A percentile compares a stretch with the other conserved stretches of the same genome.
These are phyloP conservation scores for Mechanitis mazaeus DNA, from an alignment of 2,888 invertebrate species.

Conservation along the genomic window DNA sequence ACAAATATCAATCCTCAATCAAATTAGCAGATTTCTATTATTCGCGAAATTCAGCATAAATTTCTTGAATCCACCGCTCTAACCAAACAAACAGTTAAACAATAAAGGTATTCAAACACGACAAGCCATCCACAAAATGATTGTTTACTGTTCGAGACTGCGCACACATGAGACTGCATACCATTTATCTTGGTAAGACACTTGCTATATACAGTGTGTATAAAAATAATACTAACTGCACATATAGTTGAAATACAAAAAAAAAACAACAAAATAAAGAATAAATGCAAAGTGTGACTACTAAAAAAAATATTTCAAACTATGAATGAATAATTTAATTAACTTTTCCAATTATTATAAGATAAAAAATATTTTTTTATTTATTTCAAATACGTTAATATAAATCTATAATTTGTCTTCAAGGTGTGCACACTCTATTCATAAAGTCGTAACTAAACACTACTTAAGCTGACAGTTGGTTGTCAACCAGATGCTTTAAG, in stretches of 20 bases:
- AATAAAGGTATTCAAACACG: constrained; percentile 55
- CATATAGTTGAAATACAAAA: too few relatives aligned
- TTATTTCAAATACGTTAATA: background rate
- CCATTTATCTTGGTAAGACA: background rate
- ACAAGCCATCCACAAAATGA: constrained; percentile 58
- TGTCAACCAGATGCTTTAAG: constrained; percentile 73
- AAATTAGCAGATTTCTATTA: constrained; percentile 18
- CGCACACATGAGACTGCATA: constrained; percentile 22
- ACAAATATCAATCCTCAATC: constrained; percentile 7
- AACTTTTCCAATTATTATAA: too few relatives aligned
- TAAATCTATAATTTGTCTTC: constrained; percentile 6
- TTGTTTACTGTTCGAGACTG: constrained; percentile 48
- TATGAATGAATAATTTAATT: too few relatives aligned
- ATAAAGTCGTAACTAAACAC: constrained; percentile 61
- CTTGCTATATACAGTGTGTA: too few relatives aligned
- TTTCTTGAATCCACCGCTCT: constrained; percentile 39
- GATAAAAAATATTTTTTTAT: background rate
- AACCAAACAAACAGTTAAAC: constrained; percentile 59
- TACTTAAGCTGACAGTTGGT: constrained; percentile 71
- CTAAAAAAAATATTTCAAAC: too few relatives aligned
- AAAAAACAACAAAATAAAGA: too few relatives aligned
- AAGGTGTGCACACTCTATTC: constrained; percentile 13
- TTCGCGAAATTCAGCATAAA: constrained; percentile 19
- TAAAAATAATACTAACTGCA: too few relatives aligned
- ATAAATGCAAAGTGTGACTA: too few relatives aligned